phyloP scores from a whole-genome alignment of 2,888 invertebrate genomes.

The Nemapogon koenigi region DNA sequence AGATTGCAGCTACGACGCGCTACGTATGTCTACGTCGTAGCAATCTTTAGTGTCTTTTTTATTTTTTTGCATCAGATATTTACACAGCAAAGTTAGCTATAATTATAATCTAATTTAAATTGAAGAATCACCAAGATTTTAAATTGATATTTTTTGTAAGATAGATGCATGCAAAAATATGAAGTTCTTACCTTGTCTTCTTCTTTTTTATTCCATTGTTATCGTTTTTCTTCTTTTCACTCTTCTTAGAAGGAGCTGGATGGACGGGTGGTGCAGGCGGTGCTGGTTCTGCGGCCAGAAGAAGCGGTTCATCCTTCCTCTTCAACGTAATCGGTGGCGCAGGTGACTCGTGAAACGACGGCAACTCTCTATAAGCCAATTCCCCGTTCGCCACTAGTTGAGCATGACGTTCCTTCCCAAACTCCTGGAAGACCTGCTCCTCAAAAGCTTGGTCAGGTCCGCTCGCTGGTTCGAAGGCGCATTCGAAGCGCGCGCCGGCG shows the following conservation, averaged over 20 bases:
- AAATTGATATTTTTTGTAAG: no score
- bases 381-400: conserved; percentile 57
- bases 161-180: no score
- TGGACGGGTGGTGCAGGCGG: conserved; percentile 28
- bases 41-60: no score
- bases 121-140: no score
- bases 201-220: conserved; percentile 91
- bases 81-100: no score
- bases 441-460: conserved; percentile 79
- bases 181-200: conserved; percentile 92
- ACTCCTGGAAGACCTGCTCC: conserved; percentile 82
- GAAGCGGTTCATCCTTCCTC: conserved; percentile 47
- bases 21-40: no score
- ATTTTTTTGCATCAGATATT: no score
- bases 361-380: conserved; percentile 53
- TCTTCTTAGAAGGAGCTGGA: conserved; percentile 67
- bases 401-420: conserved; percentile 63
- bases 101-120: no score
- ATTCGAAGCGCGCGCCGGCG: conserved; percentile 45
- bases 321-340: conserved; percentile 30
- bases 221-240: conserved; percentile 82
- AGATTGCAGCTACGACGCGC: no score
- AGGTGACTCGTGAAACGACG: conserved; percentile 24
- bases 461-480: conserved; percentile 26
- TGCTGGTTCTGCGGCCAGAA: conserved; percentile 41